Evolutionary conservation across 2,113 vertebrate species (phyloP).

Genomic region (Siniperca knerii): DNA sequence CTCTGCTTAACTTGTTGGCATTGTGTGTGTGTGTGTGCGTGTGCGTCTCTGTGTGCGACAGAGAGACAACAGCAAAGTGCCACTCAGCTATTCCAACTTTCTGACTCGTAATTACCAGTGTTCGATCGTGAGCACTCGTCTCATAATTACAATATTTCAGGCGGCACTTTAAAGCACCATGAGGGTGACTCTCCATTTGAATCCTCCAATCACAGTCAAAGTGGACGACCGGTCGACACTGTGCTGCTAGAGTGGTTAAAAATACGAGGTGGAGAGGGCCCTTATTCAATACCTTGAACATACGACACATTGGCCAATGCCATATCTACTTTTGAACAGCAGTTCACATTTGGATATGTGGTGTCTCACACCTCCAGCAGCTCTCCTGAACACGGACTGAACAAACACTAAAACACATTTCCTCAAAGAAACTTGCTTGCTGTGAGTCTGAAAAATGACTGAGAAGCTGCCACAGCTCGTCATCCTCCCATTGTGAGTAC

Average conservation of each 20-base stretch:
- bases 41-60: neutral
- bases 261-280: neutral
- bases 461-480: constrained; percentile 32
- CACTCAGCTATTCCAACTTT: constrained; percentile 42
- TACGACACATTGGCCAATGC: neutral
- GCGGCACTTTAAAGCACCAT: constrained; percentile 41
- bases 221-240: no score
- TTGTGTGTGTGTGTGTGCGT: neutral
- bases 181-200: constrained; percentile 41
- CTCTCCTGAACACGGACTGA: neutral
- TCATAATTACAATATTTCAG: constrained; percentile 57
- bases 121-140: constrained; percentile 31
- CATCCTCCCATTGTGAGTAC: constrained; percentile 19
- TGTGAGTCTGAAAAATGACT: constrained; percentile 22
- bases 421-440: neutral
- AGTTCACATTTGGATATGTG: neutral
- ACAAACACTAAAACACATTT: neutral
- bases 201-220: constrained; percentile 10
- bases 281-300: neutral
- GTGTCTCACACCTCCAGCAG: constrained; percentile 13
- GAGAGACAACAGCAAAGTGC: constrained; percentile 26
- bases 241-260: neutral
- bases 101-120: constrained; percentile 34
- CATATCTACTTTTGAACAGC: neutral
- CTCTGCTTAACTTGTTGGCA: neutral